Evolutionary conservation across 2,113 vertebrate species (phyloP).

Genomic region (Nannobrachium achirus): DNA sequence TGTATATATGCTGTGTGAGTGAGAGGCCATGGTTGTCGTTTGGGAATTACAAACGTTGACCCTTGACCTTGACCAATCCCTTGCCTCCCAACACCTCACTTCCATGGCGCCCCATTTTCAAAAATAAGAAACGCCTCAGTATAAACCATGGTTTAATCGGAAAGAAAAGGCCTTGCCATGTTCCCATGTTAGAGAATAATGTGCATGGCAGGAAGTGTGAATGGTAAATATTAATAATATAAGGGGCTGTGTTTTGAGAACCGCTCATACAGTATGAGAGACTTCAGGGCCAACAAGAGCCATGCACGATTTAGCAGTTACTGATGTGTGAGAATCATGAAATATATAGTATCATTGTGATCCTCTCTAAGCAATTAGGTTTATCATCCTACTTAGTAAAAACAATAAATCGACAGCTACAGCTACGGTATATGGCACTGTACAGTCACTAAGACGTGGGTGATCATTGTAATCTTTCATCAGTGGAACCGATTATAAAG

Average conservation of each 20-base stretch:
- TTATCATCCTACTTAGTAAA: background rate
- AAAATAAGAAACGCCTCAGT: conserved; percentile 65
- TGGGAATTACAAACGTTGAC: conserved; percentile 35
- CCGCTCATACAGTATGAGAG: conserved; percentile 41
- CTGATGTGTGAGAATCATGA: conserved; percentile 55
- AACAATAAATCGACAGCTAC: conserved; percentile 24
- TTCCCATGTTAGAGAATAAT: conserved; percentile 68
- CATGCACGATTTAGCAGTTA: conserved; percentile 53
- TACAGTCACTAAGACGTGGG: background rate
- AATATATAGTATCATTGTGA: background rate
- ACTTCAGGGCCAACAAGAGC: conserved; percentile 50
- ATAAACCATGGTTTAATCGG: conserved; percentile 37
- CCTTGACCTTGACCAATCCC: conserved; percentile 7
- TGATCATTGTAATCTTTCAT: conserved; percentile 1
- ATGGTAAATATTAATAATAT: conserved; percentile 78
- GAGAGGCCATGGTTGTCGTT: conserved; percentile 40
- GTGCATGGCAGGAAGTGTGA: conserved; percentile 67
- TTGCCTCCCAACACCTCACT: background rate
- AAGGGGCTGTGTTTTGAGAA: conserved; percentile 67
- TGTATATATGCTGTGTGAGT: conserved; percentile 8
- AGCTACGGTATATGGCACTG: background rate
- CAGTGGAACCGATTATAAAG: background rate
- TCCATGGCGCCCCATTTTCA: conserved; percentile 57
- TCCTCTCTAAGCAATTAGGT: background rate
- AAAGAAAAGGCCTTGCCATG: conserved; percentile 68